Base-by-base conservation (phyloP, 2,797 vertebrate species). In the Euthynnus affinis region DNA sequence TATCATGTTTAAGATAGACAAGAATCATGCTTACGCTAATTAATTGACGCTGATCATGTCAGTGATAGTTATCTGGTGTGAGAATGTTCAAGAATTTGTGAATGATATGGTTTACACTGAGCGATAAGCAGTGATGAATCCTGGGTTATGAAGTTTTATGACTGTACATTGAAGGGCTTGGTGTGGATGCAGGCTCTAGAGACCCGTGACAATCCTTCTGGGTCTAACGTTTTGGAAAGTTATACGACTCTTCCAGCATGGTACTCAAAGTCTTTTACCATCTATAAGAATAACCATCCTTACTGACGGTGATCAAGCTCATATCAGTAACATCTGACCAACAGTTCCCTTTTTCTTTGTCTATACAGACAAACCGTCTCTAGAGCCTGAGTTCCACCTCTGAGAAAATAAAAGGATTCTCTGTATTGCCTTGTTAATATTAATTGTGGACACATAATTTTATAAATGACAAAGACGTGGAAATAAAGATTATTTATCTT, bases 401-500 rank as follows among this genome's bases (percentile, higher is more conserved):
- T 90, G 90, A 93, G 86, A 91, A 88, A 88, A 86, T 74, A 73
- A 93, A 93, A 89, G 73, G 91, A 92, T 92, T 94, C 89, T 96
- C 92, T 95, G 93, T 94, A 91, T 95, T 94, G 94, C 95, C 93
- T 95, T 96, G 94, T 95, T 95, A 90, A 96, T 94, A 94, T 95
- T 94, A 91, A 95, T 92, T 95, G 94, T 96, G 95, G 94, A 95
- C 92, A 94, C 93, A 94, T 94, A 90, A 94, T 95, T 95, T 95
- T 96, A 94, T 96, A 93, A 95, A 95, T 94, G 89, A 93, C 89
- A 94, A 94, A 92, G 91, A 95, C 75, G 93, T 95, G 94, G 92
- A 95, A 96, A 96, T 96, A 96, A 95, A 96, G 94, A 96, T 94
- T 95, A 96, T 96, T 95, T 96, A 96, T 96, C 94, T 95, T 96